Evolutionary conservation across 2,888 invertebrate species (phyloP).

Genomic region (Pollenia griseotomentosa): DNA sequence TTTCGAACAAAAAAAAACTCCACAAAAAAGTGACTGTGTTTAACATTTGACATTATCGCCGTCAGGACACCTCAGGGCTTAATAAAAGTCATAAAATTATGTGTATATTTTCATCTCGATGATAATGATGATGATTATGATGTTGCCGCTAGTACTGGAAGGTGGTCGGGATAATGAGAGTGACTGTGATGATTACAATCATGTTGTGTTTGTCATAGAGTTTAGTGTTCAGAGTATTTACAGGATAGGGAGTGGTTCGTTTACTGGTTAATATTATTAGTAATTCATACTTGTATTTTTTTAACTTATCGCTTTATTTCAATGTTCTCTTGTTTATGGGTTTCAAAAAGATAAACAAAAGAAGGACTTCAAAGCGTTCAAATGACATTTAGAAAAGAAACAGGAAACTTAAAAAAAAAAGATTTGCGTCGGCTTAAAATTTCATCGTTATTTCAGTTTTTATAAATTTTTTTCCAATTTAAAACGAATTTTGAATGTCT

Average conservation of each 20-base stretch:
- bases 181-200: neutral
- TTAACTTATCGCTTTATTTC: neutral
- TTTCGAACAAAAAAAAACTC: neutral
- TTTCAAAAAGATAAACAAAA: no score
- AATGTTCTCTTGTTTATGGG: no score
- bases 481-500: no score
- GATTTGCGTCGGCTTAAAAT: no score
- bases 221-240: slow-evolving; percentile 18
- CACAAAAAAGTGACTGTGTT: slow-evolving; percentile 17
- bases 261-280: neutral
- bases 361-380: no score
- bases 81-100: slow-evolving; percentile 61
- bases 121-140: slow-evolving; percentile 10
- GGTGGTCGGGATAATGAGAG: neutral
- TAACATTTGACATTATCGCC: slow-evolving; percentile 53
- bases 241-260: slow-evolving; percentile 55
- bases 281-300: neutral
- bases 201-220: neutral
- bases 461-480: no score
- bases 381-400: no score
- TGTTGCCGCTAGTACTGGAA: neutral
- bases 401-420: no score
- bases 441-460: no score
- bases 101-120: slow-evolving; percentile 14
- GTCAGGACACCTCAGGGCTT: slow-evolving; percentile 58